Conservation (phyloP, 2,797 vertebrate species). For the Typhlichthys subterraneus region DNA sequence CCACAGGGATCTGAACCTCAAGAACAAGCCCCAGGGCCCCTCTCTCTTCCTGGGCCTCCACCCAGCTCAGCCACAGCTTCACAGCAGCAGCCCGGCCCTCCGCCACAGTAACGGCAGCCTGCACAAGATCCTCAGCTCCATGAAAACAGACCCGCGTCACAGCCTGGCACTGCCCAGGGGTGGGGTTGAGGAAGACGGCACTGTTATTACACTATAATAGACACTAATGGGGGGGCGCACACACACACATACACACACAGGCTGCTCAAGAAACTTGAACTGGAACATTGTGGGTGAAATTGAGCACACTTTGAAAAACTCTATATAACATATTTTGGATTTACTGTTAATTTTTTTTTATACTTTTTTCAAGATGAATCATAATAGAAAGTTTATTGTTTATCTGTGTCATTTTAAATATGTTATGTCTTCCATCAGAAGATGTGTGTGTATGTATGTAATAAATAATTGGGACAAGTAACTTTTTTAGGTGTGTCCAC, state of each 20-base stretch:
- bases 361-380: slow-evolving; percentile 26
- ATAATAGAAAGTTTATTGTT: slow-evolving; percentile 48
- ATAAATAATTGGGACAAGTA: slow-evolving; percentile 59
- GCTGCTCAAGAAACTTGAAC: slow-evolving; percentile 66
- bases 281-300: slow-evolving; percentile 51
- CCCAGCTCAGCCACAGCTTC: slow-evolving; percentile 64
- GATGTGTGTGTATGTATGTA: slow-evolving; percentile 52
- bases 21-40: slow-evolving; percentile 59
- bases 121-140: slow-evolving; percentile 92
- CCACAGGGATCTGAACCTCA: slow-evolving; percentile 86
- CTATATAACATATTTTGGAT: slow-evolving; percentile 36
- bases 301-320: slow-evolving; percentile 48
- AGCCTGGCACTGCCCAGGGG: slow-evolving; percentile 92
- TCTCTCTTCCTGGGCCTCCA: slow-evolving; percentile 61
- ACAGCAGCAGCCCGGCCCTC: slow-evolving; percentile 79
- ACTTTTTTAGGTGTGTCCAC: slow-evolving; percentile 62
- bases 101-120: slow-evolving; percentile 90
- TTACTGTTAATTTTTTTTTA: slow-evolving; percentile 25
- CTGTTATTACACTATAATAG: slow-evolving; percentile 93
- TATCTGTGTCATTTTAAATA: slow-evolving; percentile 55
- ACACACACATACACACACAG: slow-evolving; percentile 8
- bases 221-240: slow-evolving; percentile 4
- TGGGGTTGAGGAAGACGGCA: slow-evolving; percentile 95
- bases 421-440: slow-evolving; percentile 51
- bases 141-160: slow-evolving; percentile 92